Conservation (phyloP, 2,113 vertebrate species). For the Chaetodon trifascialis region DNA sequence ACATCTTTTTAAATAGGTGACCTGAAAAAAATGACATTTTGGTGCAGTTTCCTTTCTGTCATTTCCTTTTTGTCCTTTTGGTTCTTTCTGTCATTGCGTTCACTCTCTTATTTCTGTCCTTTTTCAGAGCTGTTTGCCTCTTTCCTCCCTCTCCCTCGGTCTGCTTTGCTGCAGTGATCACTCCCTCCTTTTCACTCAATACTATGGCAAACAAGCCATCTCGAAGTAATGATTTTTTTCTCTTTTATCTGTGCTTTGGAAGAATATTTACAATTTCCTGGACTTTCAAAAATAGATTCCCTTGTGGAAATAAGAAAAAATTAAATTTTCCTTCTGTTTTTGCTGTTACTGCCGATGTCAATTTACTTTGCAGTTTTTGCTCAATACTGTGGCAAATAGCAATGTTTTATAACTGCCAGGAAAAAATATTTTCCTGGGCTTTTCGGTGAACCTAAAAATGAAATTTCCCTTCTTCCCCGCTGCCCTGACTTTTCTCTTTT, state of each 20-base stretch:
- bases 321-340: neutral
- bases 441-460: neutral
- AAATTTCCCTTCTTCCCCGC: neutral
- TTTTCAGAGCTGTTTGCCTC: neutral
- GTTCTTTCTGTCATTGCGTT: neutral
- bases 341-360: neutral
- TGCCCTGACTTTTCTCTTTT: neutral
- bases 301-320: neutral
- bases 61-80: neutral
- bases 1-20: neutral
- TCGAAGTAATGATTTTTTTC: conserved; percentile 5
- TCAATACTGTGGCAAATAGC: neutral
- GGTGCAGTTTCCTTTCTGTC: too few relatives aligned
- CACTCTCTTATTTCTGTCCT: neutral
- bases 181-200: neutral
- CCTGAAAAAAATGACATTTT: neutral
- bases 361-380: neutral
- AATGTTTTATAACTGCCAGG: neutral
- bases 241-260: neutral
- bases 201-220: neutral
- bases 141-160: neutral
- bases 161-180: neutral
- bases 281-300: neutral
- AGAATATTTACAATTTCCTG: neutral
- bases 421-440: neutral